phyloP scores from a whole-genome alignment of 2,888 invertebrate genomes.

The Saturnia japonica region DNA sequence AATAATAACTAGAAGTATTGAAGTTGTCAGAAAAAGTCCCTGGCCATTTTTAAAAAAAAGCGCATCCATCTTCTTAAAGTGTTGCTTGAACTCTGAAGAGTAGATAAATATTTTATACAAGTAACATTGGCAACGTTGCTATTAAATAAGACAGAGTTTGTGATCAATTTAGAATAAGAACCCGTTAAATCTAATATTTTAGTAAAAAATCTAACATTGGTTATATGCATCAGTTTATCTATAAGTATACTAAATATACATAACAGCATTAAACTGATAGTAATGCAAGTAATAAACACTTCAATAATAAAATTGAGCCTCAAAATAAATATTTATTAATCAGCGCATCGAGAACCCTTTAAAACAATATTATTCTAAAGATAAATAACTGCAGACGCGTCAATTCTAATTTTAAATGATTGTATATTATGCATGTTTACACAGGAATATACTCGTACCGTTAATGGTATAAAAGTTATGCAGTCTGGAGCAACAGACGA shows the following conservation, averaged over 20 bases:
- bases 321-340: neutral
- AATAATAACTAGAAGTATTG: no score
- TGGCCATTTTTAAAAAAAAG: no score
- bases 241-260: neutral
- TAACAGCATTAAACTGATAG: neutral
- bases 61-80: no score
- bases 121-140: no score
- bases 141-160: no score
- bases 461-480: conserved; percentile 9
- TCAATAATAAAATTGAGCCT: neutral
- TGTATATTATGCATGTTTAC: neutral
- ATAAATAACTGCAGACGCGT: conserved; percentile 13
- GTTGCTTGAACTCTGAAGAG: no score
- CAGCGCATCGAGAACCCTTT: neutral
- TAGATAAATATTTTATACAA: no score
- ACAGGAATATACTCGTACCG: neutral
- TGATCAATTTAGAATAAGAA: no score
- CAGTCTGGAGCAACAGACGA: conserved; percentile 1
- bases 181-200: no score
- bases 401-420: conserved; percentile 1
- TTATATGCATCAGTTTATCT: neutral
- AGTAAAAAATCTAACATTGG: no score
- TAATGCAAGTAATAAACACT: neutral
- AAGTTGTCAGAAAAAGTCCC: no score
- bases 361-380: conserved; percentile 5